Percentiles rank a stretch among this genome's conserved stretches.
Conservation (phyloP, 2,888 invertebrate genomes). For the Tetranychus piercei region DNA sequence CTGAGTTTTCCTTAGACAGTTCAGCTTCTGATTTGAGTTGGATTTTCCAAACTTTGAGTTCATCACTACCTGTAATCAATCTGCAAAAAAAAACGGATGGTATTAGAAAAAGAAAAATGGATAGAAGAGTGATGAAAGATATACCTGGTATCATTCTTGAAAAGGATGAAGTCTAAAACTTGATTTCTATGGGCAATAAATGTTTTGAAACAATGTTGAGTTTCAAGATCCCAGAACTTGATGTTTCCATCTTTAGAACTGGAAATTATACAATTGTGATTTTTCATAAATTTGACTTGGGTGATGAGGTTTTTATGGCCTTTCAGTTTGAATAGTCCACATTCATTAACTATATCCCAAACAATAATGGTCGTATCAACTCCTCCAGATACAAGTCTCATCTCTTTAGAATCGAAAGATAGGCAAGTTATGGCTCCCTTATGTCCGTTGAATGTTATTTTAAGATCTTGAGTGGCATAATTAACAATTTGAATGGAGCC, state of each 20-base stretch:
- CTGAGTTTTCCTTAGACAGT: constrained; percentile 33
- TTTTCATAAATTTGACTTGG: constrained; percentile 23
- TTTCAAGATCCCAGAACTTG: constrained; percentile 91
- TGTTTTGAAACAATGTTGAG: constrained; percentile 86
- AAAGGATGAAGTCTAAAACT: constrained; percentile 64
- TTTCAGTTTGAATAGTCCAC: constrained; percentile 65
- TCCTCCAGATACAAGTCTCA: constrained; percentile 69
- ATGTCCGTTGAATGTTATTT: constrained; percentile 59
- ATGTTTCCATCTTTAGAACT: constrained; percentile 79
- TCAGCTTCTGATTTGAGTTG: constrained; percentile 32
- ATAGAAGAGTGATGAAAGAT: not conserved
- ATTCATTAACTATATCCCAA: constrained; percentile 82
- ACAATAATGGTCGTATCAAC: constrained; percentile 85
- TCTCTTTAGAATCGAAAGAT: constrained; percentile 61
- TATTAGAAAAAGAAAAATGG: not conserved
- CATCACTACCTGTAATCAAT: constrained; percentile 70
- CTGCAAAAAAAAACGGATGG: constrained; percentile 31
- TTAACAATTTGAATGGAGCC: constrained; percentile 69
- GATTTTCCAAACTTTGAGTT: constrained; percentile 66
- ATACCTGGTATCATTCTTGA: constrained; percentile 49
- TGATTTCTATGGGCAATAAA: constrained; percentile 54
- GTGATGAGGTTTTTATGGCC: constrained; percentile 84
- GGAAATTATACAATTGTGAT: constrained; percentile 48
- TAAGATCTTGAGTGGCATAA: constrained; percentile 49
- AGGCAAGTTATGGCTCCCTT: constrained; percentile 60